phyloP scores from a whole-genome alignment of 2,888 invertebrate species.

The Ochropleura leucogaster region DNA sequence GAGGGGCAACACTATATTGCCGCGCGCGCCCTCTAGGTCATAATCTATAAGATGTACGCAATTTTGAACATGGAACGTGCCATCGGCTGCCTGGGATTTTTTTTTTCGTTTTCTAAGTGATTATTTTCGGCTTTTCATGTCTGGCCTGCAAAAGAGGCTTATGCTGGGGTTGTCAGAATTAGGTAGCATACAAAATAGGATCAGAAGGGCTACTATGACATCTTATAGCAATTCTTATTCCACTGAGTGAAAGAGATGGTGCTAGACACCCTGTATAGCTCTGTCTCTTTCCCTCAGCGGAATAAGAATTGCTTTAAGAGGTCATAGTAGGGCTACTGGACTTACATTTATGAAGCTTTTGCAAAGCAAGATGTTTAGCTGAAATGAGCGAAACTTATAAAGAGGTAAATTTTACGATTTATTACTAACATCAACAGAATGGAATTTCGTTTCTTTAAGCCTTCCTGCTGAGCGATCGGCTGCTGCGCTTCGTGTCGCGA shows the following conservation, averaged over 20 bases:
- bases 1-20: slow-evolving; percentile 65
- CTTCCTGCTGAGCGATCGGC: no score
- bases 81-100: not conserved
- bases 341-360: not conserved
- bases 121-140: slow-evolving; percentile 3
- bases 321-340: no score
- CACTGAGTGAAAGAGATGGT: no score
- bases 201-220: no score
- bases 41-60: slow-evolving; percentile 69
- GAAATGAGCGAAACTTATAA: not conserved
- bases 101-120: slow-evolving; percentile 28
- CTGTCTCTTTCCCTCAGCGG: no score
- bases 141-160: not conserved
- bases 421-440: not conserved
- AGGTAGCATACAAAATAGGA: not conserved
- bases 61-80: slow-evolving; percentile 56
- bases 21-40: slow-evolving; percentile 67
- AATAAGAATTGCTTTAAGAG: no score
- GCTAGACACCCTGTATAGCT: no score
- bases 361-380: not conserved
- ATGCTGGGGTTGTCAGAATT: not conserved
- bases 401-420: not conserved
- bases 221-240: no score
- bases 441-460: not conserved
- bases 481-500: no score